Evolutionary conservation across 2,888 invertebrate species (phyloP), one percentile per base, ranked within the genome.

Genomic region (Incurvaria masculella): DNA sequence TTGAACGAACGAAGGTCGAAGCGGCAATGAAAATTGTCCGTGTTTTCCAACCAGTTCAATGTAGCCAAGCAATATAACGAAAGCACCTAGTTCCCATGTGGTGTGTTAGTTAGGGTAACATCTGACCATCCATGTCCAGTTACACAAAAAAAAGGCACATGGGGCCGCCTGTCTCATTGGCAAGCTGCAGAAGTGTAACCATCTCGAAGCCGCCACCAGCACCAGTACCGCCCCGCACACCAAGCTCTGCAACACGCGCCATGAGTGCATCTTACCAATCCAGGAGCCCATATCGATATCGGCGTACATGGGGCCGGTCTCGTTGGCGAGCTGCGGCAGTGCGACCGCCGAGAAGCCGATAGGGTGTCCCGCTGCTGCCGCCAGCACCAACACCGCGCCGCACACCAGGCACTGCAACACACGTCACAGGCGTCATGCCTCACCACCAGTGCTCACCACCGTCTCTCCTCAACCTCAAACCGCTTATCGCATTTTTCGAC

Each of bases 311-410:
- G 79, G 73, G 55, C 75, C 80, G 62, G 86, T 86, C 51, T 79
- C 75, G 16, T 66, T 64, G 47, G 82, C 72, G 16, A 90, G 74
- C 61, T 90, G 89, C 0, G 90, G 90, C 48, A 90, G 66, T n/a
- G 90, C 76, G 20, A 89, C 82, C 0, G 89, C 88, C 2, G 90
- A 90, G 69, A 83, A 87, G 40, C 90, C 90, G 52, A 90, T 89
- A 20, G 90, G 90, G 79, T 90, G 89, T 3, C 90, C 90, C 42
- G 86, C 87, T 33, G 86, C 87, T n/a, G 85, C 85, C 1, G 88
- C 82, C 53, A 88, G 71, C 48, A 89, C 65, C 53, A 89, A 76
- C 44, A 89, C 85, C 1, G 88, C 87, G 55, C 86, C 83, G 45
- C 89, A 86, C 55, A 87, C 81, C 49, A 88, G 65, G 57, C 85